Percentiles rank a stretch among this genome's conserved stretches.
Conservation (phyloP, 2,888 invertebrate species). For the Lepidocyrtinus sp. region DNA sequence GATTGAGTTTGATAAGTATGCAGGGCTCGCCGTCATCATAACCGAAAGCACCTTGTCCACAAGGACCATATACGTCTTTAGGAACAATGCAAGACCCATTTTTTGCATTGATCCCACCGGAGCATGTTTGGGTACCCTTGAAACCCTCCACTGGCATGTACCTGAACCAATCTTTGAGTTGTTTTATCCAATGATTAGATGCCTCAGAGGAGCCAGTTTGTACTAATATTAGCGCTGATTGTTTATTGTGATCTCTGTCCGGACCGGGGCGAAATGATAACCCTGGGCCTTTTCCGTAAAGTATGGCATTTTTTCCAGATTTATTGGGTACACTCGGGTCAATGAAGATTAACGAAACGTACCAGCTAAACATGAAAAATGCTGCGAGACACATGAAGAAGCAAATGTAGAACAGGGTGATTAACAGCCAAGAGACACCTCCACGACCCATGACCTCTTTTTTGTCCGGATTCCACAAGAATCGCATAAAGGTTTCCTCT, state of each 20-base stretch:
- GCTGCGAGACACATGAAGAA: constrained; percentile 93
- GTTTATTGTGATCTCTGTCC: constrained; percentile 85
- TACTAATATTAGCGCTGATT: constrained; percentile 96
- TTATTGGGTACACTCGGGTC: neutral
- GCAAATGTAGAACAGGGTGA: constrained; percentile 94
- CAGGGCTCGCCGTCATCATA: constrained; percentile 91
- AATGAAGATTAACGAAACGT: neutral
- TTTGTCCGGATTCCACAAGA: constrained; percentile 23
- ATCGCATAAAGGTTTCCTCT: constrained; percentile 14
- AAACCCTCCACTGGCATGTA: neutral
- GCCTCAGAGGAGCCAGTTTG: constrained; percentile 84
- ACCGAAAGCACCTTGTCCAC: constrained; percentile 77
- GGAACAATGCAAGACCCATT: neutral
- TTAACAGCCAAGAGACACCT: constrained; percentile 72
- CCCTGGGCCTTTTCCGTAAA: constrained; percentile 20
- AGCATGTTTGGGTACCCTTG: too few relatives aligned
- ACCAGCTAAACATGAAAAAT: constrained; percentile 79
- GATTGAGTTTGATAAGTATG: constrained; percentile 95
- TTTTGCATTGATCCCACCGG: neutral
- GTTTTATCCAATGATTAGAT: constrained; percentile 84
- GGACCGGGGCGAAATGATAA: constrained; percentile 97
- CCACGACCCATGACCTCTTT: constrained; percentile 29
- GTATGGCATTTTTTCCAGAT: neutral
- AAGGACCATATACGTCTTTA: constrained; percentile 1
- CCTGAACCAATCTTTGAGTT: constrained; percentile 79